Conservation (phyloP, 1,140 invertebrate genomes). For the Papilio dardanus region DNA sequence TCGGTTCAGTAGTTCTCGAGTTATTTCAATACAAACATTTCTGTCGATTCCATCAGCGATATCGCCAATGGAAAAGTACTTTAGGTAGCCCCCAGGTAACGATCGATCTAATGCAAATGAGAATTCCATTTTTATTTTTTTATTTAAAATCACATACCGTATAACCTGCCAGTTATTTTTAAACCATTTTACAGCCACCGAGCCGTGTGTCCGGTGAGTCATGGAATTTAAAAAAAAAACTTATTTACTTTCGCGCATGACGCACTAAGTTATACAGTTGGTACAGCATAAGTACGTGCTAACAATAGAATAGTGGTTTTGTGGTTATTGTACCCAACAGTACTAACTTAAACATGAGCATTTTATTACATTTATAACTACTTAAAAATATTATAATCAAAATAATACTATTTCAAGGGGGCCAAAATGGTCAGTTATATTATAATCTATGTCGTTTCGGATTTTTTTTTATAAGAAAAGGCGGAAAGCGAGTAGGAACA, state of each 20-base stretch:
- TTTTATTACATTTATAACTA: background rate
- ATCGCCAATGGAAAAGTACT: too few species aligned
- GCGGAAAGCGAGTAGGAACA: too few species aligned
- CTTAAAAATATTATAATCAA: too few species aligned
- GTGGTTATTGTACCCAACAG: background rate
- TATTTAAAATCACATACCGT: constrained; percentile 14
- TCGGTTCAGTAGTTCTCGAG: too few species aligned
- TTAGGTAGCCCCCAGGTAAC: too few species aligned
- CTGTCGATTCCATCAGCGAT: too few species aligned
- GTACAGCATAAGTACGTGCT: background rate
- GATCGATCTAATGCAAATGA: background rate
- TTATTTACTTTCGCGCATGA: constrained; percentile 30
- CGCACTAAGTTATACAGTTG: constrained; percentile 24
- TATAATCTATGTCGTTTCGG: too few species aligned
- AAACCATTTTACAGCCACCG: constrained; percentile 6
- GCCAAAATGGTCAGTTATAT: too few species aligned
- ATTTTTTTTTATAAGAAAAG: too few species aligned
- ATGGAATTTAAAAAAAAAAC: constrained; percentile 18
- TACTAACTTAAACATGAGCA: background rate
- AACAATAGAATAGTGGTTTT: constrained; percentile 10
- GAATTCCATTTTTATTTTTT: background rate
- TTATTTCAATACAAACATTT: too few species aligned
- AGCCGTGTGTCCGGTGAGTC: constrained; percentile 33
- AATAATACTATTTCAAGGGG: too few species aligned
- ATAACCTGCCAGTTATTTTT: constrained; percentile 15